Base-by-base conservation (phyloP, 2,888 invertebrate species). In the Mystacides longicornis region DNA sequence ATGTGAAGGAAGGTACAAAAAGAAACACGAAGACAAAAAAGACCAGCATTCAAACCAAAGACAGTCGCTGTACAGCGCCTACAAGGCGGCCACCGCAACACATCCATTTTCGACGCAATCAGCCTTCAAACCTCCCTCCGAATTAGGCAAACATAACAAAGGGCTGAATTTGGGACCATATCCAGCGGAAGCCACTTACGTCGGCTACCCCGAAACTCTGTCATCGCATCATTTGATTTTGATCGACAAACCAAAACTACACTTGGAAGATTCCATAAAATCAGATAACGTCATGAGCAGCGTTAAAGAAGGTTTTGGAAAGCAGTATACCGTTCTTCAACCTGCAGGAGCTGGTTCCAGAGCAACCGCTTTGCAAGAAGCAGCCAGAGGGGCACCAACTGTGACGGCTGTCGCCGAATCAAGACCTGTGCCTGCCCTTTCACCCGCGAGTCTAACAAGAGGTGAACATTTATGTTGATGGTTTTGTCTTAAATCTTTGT, bases 271-370 rank as follows among this genome's bases (percentile, higher is more conserved):
- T 2, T 49, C 46, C 46, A 52, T 51, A 5, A 43, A 31, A 23
- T 48, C 19, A n/a, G 55, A 23, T 42, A 51, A 23, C 51, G 47
- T 19, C 18, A 49, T 27, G 49, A 58, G 67, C 54, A 60, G 53
- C 55, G 59, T 33, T 49, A 58, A 51, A 69, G 69, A 59, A 11
- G 53, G 54, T 52, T 60, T 37, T 49, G 60, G 57, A 27, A 92
- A 92, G 72, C 90, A 91, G 69, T 92, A 91, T 68, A 92, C 91
- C 58, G 90, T 90, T 63, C 75, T 92, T 60, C 91, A 92, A 71
- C 91, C 91, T 1, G 90, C 90, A 11, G 86, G 86, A 23, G 81
- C 83, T 1, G 87, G 89, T 2, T 89, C 90, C 20, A 81, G 89
- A 50, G 89, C 89, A 0, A 86, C 86, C 37, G 89, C 87, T 20